Evolutionary conservation across 2,113 vertebrate genomes (phyloP).

Genomic region (Papio anubis): DNA sequence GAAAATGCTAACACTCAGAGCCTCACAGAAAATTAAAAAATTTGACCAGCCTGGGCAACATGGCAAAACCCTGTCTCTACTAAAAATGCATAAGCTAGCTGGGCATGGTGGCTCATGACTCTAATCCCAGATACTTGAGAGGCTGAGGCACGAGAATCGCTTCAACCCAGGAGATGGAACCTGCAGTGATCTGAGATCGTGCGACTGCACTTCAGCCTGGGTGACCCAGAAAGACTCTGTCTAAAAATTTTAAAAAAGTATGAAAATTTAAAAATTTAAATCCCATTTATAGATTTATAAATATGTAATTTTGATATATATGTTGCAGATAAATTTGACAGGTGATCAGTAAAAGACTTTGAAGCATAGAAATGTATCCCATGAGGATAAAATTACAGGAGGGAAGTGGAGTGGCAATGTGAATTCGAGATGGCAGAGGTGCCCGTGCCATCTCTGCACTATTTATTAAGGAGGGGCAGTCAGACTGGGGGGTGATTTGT

Average conservation of each 20-base stretch:
- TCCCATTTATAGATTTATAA: not conserved
- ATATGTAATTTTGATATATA: not conserved
- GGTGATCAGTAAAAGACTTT: not conserved
- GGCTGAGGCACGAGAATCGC: too few species aligned
- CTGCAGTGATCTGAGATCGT: too few species aligned
- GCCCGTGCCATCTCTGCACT: rapidly evolving
- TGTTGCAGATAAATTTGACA: not conserved
- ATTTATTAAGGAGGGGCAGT: too few species aligned
- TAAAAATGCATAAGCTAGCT: not conserved
- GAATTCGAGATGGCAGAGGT: not conserved
- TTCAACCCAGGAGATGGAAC: too few species aligned
- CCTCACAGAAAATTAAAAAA: not conserved
- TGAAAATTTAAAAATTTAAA: not conserved
- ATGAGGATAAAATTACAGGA: not conserved
- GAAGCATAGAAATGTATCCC: not conserved
- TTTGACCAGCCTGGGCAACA: not conserved
- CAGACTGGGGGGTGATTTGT: not conserved
- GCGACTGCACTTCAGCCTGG: too few species aligned
- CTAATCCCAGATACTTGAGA: too few species aligned
- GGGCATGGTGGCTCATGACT: too few species aligned
- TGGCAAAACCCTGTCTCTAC: not conserved
- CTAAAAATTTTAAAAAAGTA: too few species aligned
- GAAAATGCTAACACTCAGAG: not conserved
- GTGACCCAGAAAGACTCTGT: too few species aligned
- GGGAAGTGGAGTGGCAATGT: not conserved